Base-by-base conservation (phyloP, 2,888 invertebrate species). In the Scaptodrosophila latifasciaeformis region DNA sequence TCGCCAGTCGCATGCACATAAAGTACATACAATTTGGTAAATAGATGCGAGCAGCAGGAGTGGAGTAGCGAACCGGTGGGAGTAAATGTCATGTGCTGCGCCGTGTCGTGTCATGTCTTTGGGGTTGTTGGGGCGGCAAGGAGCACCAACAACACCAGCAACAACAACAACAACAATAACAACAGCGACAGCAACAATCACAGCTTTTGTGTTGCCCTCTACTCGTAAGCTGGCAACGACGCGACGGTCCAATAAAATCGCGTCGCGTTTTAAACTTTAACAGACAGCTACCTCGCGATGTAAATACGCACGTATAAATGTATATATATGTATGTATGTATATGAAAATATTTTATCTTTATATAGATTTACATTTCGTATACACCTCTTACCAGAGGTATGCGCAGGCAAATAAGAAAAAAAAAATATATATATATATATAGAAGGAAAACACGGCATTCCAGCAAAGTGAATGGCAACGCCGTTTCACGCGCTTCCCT, bases 171-270 rank as follows among this genome's bases (percentile, higher is more conserved):
- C n/a, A n/a, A n/a, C n/a, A n/a, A n/a, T n/a, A n/a, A n/a, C n/a
- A n/a, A n/a, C n/a, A n/a, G n/a, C n/a, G n/a, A n/a, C n/a, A n/a
- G n/a, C n/a, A n/a, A n/a, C n/a, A n/a, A n/a, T n/a, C n/a, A n/a
- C n/a, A n/a, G n/a, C n/a, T n/a, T n/a, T 34, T 39, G 27, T 53
- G n/a, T 31, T n/a, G 53, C 31, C 43, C 35, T 48, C 67, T 55
- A 58, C 59, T 65, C 58, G 62, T 62, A 58, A 49, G 62, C 60
- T 78, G 55, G 65, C 70, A 66, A 63, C n/a, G n/a, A n/a, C n/a
- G n/a, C n/a, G 68, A 67, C 67, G 62, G 69, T 62, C 84, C 83
- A 83, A 82, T 84, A 81, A 81, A 79, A 83, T 79, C 68, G 72
- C 68, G 62, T 67, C 70, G 76, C 67, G 77, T 42, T 82, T 81